Base-by-base conservation (phyloP, 2,888 invertebrate species). In the Polietes domitor region DNA sequence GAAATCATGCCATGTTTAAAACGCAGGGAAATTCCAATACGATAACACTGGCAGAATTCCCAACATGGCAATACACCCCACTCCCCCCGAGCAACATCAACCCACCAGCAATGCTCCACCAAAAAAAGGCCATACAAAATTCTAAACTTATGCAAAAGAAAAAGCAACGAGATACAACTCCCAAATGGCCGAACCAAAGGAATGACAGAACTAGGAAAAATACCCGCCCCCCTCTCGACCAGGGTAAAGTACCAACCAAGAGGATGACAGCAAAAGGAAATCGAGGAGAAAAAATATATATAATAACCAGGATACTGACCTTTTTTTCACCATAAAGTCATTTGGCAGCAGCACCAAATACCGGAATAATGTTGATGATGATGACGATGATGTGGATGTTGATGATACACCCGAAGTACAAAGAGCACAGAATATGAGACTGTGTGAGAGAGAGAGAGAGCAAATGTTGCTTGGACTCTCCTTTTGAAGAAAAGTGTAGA, bases 301-400 rank as follows among this genome's bases (percentile, higher is more conserved):
- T 73, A 81, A 82, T 85, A 85, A 82, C 81, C 77, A 83, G 86
- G 86, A 86, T 86, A 86, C 86, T 86, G 86, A 86, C 86, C 86
- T 86, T 86, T 86, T 80, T 84, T 76, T 78, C 72, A 81, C 43
- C 24, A 77, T 43, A 68, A 68, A 68, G 68, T 68, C 68, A 68
- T 68, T 68, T 43, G 61, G 77, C 68, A 65, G 10, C 61, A 80
- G 77, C 72, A 76, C 47, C 61, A 83, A 84, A 84, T 84, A 79
- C 84, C 84, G 84, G 81, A 84, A 84, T 80, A 80, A 80, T 81
- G 81, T 58, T 78, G 19, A 24, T 43, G 68, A 15, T 43, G 24
- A 21, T 41, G 32, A 17, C 28, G 63, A 17, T 6, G 41, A 19
- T 37, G 37, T 21, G 19, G 65, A 41, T 17, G 37, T 17, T 63